A percentile compares a stretch with the other conserved stretches of the same genome.
Conservation (phyloP, 2,113 vertebrate genomes). For the Dicerorhinus sumatrensis region DNA sequence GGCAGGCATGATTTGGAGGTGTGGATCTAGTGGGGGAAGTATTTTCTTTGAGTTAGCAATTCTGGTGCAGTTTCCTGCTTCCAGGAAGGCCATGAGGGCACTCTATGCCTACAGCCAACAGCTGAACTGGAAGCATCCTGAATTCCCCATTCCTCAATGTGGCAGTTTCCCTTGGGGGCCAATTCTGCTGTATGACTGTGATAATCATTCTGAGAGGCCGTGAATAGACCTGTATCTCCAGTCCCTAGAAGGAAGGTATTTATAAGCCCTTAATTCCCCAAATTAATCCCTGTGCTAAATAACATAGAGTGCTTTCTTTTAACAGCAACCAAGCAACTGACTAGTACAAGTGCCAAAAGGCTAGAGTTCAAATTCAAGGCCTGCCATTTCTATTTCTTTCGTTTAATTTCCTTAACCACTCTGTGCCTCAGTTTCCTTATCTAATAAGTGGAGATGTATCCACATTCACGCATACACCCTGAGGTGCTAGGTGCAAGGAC, state of each 20-base stretch:
- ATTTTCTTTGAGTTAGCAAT: not conserved
- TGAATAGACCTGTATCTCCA: not conserved
- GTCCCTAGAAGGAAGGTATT: not conserved
- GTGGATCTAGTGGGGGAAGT: not conserved
- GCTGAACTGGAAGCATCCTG: not conserved
- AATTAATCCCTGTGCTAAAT: not conserved
- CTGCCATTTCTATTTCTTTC: not conserved
- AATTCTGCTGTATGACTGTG: not conserved
- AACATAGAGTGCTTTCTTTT: not conserved
- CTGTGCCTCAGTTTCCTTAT: not conserved
- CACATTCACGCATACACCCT: not conserved
- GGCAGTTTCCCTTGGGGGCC: not conserved
- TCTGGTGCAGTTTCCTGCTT: not conserved
- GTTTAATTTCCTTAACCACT: not conserved
- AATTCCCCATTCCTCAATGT: not conserved
- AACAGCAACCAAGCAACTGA: constrained; percentile 4
- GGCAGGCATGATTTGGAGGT: not conserved
- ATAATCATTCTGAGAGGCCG: not conserved
- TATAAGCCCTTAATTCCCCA: not conserved
- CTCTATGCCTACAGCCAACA: not conserved
- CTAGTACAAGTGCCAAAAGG: not conserved
- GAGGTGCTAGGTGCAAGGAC: not conserved
- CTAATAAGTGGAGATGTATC: not conserved
- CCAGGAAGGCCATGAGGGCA: not conserved
- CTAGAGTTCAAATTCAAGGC: not conserved